Conservation (phyloP, 2,888 invertebrate genomes). For the Anoncus sp. region DNA sequence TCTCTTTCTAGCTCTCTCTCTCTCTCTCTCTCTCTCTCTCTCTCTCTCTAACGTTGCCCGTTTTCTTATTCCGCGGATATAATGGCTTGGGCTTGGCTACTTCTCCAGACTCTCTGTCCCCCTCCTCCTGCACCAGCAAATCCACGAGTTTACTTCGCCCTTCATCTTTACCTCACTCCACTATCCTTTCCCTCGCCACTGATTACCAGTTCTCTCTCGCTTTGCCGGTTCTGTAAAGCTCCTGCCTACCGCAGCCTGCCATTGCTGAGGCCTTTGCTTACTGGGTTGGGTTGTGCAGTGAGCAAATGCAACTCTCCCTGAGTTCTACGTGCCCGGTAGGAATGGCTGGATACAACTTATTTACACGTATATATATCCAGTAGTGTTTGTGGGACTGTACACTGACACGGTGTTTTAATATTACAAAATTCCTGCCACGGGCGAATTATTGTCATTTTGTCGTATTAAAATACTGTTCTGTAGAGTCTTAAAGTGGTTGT, state of each 20-base stretch:
- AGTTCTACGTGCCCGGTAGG: constrained; percentile 12
- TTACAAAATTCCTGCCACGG: neutral
- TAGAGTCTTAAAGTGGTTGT: too few relatives aligned
- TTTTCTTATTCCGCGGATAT: constrained; percentile 65
- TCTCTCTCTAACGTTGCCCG: constrained; percentile 65
- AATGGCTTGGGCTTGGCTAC: constrained; percentile 62
- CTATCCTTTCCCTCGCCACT: constrained; percentile 30
- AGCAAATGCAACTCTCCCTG: constrained; percentile 14
- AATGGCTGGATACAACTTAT: constrained; percentile 11
- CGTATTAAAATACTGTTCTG: too few relatives aligned
- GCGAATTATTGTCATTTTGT: too few relatives aligned
- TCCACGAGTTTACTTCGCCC: constrained; percentile 45
- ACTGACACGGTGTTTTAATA: neutral
- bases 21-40: constrained; percentile 57
- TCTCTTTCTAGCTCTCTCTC: constrained; percentile 65
- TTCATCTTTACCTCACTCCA: constrained; percentile 37
- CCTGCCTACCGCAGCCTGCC: constrained; percentile 24
- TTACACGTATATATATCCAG: neutral
- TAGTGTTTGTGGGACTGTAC: neutral
- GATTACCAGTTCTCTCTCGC: constrained; percentile 41
- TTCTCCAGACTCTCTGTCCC: constrained; percentile 23
- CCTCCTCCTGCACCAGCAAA: constrained; percentile 6
- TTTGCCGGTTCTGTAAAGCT: constrained; percentile 7
- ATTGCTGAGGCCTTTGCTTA: constrained; percentile 5
- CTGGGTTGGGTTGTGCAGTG: neutral